phyloP scores from a whole-genome alignment of 1,140 invertebrate species.

The Drosophila seguyi region DNA sequence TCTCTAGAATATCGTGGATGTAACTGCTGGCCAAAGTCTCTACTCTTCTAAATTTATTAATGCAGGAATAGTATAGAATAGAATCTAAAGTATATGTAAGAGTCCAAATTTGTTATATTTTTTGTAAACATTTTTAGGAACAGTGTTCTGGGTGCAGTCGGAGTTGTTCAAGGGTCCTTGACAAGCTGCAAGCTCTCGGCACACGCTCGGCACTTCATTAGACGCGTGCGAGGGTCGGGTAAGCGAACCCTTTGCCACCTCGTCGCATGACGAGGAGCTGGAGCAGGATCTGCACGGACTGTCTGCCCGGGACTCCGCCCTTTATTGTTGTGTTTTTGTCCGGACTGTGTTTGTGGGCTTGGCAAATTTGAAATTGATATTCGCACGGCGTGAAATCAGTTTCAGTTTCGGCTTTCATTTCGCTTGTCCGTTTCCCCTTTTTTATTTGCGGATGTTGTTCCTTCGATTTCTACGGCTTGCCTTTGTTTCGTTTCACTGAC shows the following conservation, averaged over 20 bases:
- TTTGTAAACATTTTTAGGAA: background rate
- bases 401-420: constrained; percentile 74
- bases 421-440: constrained; percentile 48
- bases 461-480: constrained; percentile 64
- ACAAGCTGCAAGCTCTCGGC: constrained; percentile 42
- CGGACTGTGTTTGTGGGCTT: constrained; percentile 33
- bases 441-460: constrained; percentile 30
- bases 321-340: constrained; percentile 39
- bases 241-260: constrained; percentile 35
- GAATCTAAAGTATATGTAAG: background rate
- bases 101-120: background rate
- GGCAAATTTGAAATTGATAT: constrained; percentile 84
- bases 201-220: constrained; percentile 76
- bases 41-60: too few species aligned
- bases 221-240: constrained; percentile 55
- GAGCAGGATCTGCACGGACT: constrained; percentile 10
- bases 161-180: constrained; percentile 31
- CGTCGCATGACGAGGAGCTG: background rate
- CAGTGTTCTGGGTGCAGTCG: constrained; percentile 15
- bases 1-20: too few species aligned
- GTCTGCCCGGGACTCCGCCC: constrained; percentile 16
- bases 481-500: constrained; percentile 63
- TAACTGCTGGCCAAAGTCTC: too few species aligned
- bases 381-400: constrained; percentile 78
- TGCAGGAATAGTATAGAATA: background rate